phyloP scores from a whole-genome alignment of 2,888 invertebrate species.

The Vandiemenella viatica region DNA sequence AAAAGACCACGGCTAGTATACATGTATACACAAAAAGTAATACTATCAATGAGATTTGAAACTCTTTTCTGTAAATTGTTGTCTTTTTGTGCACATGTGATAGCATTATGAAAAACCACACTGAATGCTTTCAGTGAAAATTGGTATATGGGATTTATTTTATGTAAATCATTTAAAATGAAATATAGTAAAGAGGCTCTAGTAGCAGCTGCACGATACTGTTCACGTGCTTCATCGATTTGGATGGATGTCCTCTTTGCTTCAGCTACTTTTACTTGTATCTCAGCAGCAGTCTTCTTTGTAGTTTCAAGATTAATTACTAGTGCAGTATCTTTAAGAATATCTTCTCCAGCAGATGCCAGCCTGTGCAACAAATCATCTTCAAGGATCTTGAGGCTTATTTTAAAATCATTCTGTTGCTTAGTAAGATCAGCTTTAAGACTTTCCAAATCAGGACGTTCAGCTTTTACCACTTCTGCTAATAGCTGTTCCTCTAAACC shows the following conservation, averaged over 20 bases:
- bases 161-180: conserved; percentile 78
- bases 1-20: conserved; percentile 85
- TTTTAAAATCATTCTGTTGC: conserved; percentile 89
- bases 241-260: conserved; percentile 71
- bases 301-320: conserved; percentile 88
- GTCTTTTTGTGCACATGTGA: conserved; percentile 48
- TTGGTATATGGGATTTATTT: conserved; percentile 90
- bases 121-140: conserved; percentile 90
- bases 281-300: conserved; percentile 82
- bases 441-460: conserved; percentile 78
- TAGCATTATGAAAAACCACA: conserved; percentile 77
- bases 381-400: conserved; percentile 78
- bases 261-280: conserved; percentile 72
- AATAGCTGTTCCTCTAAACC: conserved; percentile 86
- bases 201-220: conserved; percentile 71
- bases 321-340: conserved; percentile 75
- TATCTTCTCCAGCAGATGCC: conserved; percentile 82
- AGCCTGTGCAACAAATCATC: conserved; percentile 75
- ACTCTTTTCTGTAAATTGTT: conserved; percentile 61
- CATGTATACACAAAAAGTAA: conserved; percentile 71
- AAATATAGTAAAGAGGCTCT: conserved; percentile 85
- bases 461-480: conserved; percentile 85
- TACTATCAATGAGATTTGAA: conserved; percentile 63
- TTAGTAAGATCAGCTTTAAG: conserved; percentile 71
- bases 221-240: conserved; percentile 83